phyloP scores from a whole-genome alignment of 2,113 vertebrate species.

The Cavia porcellus region DNA sequence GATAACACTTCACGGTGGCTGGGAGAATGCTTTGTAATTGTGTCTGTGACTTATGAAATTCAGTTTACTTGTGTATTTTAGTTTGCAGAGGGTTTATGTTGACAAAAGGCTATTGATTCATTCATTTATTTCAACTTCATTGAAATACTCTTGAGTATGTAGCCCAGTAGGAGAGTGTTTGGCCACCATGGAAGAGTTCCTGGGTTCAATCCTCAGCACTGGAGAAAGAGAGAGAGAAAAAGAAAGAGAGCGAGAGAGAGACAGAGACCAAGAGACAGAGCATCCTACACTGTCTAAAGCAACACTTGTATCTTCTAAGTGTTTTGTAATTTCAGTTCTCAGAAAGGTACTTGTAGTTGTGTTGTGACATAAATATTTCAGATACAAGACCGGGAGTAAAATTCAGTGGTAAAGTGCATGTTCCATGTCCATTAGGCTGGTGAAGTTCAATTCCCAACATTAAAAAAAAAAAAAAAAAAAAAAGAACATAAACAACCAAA shows the following conservation, averaged over 20 bases:
- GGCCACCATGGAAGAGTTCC: not conserved
- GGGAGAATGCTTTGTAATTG: not conserved
- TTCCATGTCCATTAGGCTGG: not conserved
- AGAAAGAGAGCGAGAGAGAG: not conserved
- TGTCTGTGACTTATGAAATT: constrained; percentile 24
- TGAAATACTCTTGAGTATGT: constrained; percentile 23
- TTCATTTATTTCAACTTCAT: constrained; percentile 7
- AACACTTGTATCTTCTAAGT: not conserved
- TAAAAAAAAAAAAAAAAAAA: not conserved
- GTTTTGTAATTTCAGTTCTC: constrained; percentile 36
- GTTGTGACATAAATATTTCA: not conserved
- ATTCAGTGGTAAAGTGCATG: not conserved
- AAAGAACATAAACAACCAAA: not conserved
- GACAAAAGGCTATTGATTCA: constrained; percentile 29
- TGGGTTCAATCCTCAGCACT: not conserved
- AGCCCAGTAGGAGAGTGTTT: not conserved
- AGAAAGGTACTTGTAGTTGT: not conserved
- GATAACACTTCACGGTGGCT: constrained; percentile 9
- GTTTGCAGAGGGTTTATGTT: constrained; percentile 43
- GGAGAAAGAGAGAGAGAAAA: not conserved
- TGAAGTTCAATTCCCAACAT: not conserved
- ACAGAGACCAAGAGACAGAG: too few species aligned
- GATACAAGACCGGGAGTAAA: not conserved
- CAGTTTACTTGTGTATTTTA: not conserved
- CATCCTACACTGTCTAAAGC: not conserved